Conservation (phyloP, 2,113 vertebrate species). For the Micromys minutus region DNA sequence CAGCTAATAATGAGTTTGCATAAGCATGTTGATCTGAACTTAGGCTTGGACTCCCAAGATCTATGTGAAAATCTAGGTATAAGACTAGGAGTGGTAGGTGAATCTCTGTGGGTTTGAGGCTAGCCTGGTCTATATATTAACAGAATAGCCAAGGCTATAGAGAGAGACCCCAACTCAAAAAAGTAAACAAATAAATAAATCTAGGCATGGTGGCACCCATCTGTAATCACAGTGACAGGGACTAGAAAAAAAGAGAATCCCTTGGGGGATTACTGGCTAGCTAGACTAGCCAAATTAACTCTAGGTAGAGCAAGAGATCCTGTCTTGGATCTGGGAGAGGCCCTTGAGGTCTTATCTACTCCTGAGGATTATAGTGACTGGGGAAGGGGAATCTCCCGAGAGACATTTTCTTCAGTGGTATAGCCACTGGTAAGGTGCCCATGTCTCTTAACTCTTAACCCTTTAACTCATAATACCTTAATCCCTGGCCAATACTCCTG, state of each 20-base stretch:
- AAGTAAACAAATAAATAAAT: not conserved
- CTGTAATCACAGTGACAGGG: not conserved
- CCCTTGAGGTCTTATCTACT: not conserved
- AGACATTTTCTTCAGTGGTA: not conserved
- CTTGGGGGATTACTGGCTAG: not conserved
- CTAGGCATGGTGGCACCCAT: not conserved
- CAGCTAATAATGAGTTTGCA: not conserved
- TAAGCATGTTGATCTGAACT: too few relatives aligned
- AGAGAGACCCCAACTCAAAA: not conserved
- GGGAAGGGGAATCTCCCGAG: not conserved
- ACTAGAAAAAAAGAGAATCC: not conserved
- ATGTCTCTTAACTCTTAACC: not conserved
- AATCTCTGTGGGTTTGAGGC: not conserved
- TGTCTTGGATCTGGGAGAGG: not conserved
- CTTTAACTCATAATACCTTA: not conserved
- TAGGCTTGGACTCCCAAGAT: too few relatives aligned
- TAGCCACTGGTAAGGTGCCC: not conserved
- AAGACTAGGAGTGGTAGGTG: not conserved
- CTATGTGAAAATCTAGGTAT: too few relatives aligned
- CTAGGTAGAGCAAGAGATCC: not conserved
- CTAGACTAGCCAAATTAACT: not conserved
- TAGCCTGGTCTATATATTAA: not conserved
- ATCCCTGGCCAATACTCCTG: not conserved
- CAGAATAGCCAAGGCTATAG: not conserved
- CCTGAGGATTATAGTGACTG: not conserved